Evolutionary conservation across 2,797 vertebrate genomes (phyloP), one percentile per base, ranked within the genome.

Genomic region (Crax fasciolata): DNA sequence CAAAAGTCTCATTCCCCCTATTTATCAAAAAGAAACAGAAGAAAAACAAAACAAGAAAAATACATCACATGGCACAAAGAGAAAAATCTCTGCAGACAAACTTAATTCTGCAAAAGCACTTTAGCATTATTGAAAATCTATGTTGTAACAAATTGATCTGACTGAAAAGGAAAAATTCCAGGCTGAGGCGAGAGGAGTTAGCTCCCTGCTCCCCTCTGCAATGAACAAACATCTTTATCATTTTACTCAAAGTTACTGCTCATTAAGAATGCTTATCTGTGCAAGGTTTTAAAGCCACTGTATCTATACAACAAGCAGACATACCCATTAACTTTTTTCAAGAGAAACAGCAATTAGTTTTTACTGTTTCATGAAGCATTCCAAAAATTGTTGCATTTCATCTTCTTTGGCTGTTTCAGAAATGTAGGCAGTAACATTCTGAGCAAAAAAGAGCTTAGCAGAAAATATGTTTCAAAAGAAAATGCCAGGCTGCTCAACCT

Each of bases 91-190:
- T 73, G 32, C 72, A 87, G 68, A 71, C n/a, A 57, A 65, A 30
- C 7, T 38, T 80, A 57, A 57, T 77, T 61, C 58, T 66, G 35
- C 63, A 82, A 63, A 77, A 94, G 11, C 49, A 39, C 3, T 66
- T 92, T 28, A 70, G 49, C 52, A 9, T 84, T 95, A 92, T 49
- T 85, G 90, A 91, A 97, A 96, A 96, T 94, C 86, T 39, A 84
- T 83, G 25, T 62, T 57, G 62, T 14, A 61, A 73, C 35, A 88
- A 86, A 94, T 68, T 63, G 75, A 65, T 58, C 65, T 18, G 21
- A 27, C 21, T 73, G 55, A 51, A 76, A 89, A 94, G 43, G 81
- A 51, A 51, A 87, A 86, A 67, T 32, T 79, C 44, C 30, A 63
- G 61, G 61, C 72, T 62, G n/a, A 43, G 38, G 44, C 25, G 67